A percentile compares a stretch with the other conserved stretches of the same genome.
These are phyloP conservation scores for Hartigia nigra DNA, from an alignment of 2,888 invertebrate genomes.

Conservation along the genomic window DNA sequence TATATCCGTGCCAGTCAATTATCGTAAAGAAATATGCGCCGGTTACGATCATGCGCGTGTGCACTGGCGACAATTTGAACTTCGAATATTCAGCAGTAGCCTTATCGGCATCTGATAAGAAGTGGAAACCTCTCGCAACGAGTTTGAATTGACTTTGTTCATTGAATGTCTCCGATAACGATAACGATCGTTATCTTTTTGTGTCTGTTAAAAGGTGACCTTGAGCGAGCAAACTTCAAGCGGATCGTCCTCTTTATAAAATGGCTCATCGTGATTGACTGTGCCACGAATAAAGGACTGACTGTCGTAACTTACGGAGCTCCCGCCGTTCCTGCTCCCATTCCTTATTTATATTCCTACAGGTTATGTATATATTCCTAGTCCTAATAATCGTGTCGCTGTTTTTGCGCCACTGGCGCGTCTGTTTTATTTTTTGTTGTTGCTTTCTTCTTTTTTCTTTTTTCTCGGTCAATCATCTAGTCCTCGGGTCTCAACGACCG, in stretches of 20 bases:
- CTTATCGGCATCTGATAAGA: background rate
- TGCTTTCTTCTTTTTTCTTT: too few species aligned
- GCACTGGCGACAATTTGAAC: background rate
- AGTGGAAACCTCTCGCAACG: background rate
- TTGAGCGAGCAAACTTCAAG: background rate
- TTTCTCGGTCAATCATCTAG: background rate
- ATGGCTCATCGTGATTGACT: background rate
- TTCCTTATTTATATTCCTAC: background rate
- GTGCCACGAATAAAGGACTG: background rate
- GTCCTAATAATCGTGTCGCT: background rate
- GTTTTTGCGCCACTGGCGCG: background rate
- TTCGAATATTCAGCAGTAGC: background rate
- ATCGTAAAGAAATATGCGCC: background rate
- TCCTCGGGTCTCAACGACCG: background rate
- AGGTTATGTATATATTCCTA: background rate
- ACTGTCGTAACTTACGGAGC: background rate
- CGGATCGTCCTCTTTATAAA: constrained; percentile 3
- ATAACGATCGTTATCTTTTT: background rate
- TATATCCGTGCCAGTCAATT: background rate
- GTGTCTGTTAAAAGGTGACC: background rate
- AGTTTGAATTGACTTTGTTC: background rate
- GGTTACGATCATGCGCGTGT: background rate
- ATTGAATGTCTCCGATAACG: background rate
- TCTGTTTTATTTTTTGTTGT: background rate
- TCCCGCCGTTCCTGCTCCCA: background rate